Base-by-base conservation (phyloP, 2,797 vertebrate genomes). In the Pangasius sanitwongsei region DNA sequence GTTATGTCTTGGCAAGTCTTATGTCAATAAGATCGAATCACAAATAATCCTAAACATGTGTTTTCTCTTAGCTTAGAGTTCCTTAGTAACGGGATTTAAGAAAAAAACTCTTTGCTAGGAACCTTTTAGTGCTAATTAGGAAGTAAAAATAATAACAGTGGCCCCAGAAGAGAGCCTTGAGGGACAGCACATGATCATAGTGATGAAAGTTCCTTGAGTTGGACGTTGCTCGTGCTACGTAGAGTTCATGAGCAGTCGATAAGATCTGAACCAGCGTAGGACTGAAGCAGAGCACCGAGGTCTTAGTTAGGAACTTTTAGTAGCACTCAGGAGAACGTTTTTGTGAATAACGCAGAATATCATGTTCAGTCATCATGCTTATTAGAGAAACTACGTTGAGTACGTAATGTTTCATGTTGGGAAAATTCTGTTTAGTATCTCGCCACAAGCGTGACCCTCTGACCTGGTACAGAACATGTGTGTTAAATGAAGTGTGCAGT, bases 391-490 rank as follows among this genome's bases (percentile, higher is more conserved):
- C 31, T 34, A 2, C 2, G 6, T 37, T 4, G 8, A 37, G 18
- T 4, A 4, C 11, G 13, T n/a, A n/a, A 0, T 18, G 72, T 16
- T 50, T 53, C 44, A 77, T 53, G 48, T 50, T n/a, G 28, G 75
- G 75, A n/a, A 78, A 78, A 53, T 57, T 59, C 78, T 81, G 78
- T 81, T 81, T 12, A 37, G 18, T 34, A 23, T 59, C 78, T 8
- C 31, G 20, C 34, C 18, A 20, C 74, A n/a, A 78, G 48, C 55
- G 55, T 61, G 80, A 82, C 55, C 80, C 61, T 41, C 80, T 84
- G 61, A 65, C 82, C 82, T 28, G 23, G 61, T 48, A 84, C 28
- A 50, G 82, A 83, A 83, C 81, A 83, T 44, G 34, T 83, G 81
- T 41, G 34, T 61, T 63, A 28, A 28, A 84, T 84, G 82, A 50